Evolutionary conservation across 2,113 vertebrate species (phyloP), one percentile per base, ranked within the genome.

Genomic region (Enhydra lutris): DNA sequence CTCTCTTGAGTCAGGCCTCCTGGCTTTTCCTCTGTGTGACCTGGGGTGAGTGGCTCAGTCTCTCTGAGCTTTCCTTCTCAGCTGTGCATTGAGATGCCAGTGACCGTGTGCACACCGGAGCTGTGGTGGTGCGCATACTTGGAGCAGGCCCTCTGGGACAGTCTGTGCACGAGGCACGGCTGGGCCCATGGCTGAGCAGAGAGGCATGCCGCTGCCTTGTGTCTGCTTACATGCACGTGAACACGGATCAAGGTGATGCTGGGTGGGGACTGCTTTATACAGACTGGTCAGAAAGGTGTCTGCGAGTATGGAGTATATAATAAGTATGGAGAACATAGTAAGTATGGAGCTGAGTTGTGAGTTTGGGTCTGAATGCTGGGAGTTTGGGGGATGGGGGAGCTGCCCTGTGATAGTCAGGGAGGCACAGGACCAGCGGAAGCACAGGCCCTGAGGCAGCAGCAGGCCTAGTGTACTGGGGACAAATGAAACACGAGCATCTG

Each of bases 101-200:
- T 5, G 10, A 42, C 3, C 4, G n/a, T 7, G 0, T 3, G 0
- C 15, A 11, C 4, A 6, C 34, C 59, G 14, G 7, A 21, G 91
- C 84, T 63, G 24, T 52, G 55, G 26, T 11, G 61, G 42, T 17
- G 2, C 2, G 3, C 3, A 6, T 21, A 45, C 55, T 59, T 17
- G 45, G 26, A 29, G 6, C 23, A 29, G 29, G 69, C 8, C 55
- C 45, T 59, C 76, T 4, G 9, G 29, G 34, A 29, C 57, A 29
- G 15, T 39, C 39, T 31, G 15, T 47, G 4, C 47, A 7, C 0
- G 3, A 18, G 42, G 50, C 50, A 45, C 31, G 4, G 4, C 21
- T 0, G 1, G 36, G 57, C 55, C 47, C 71, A 6, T 23, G 24
- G 5, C 10, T 45, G 59, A 34, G 21, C 2, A 10, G 45, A 29